These are phyloP conservation scores for Ploceus nigricollis DNA, from an alignment of 2,113 vertebrate species.

Conservation along the genomic window DNA sequence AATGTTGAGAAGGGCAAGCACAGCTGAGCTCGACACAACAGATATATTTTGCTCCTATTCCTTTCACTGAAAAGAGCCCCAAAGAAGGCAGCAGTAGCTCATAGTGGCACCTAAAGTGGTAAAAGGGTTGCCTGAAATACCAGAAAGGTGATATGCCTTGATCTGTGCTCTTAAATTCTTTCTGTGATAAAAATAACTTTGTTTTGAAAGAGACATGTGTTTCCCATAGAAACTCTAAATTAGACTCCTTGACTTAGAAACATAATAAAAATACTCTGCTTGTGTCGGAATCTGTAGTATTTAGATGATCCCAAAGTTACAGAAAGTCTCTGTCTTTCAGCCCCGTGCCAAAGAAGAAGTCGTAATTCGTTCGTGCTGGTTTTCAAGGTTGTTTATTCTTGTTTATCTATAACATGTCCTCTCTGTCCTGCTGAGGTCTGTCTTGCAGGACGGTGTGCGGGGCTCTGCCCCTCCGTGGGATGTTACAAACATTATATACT, in stretches of 20 bases:
- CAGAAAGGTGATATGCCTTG: neutral
- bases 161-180: neutral
- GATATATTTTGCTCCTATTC: neutral
- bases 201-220: neutral
- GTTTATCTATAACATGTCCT: no score
- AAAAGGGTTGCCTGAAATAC: neutral
- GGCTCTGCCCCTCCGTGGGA: no score
- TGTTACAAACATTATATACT: no score
- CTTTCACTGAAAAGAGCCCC: neutral
- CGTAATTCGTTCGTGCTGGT: no score
- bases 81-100: neutral
- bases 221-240: neutral
- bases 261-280: neutral
- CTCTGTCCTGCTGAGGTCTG: no score
- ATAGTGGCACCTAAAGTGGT: neutral
- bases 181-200: neutral
- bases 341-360: no score
- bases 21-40: neutral
- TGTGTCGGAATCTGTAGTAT: no score
- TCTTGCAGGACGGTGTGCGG: no score
- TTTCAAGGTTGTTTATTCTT: no score
- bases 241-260: neutral
- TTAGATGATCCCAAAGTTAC: no score
- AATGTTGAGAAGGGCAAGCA: neutral
- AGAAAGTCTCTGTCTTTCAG: no score